These are phyloP conservation scores for Crypturellus undulatus DNA, from an alignment of 2,113 vertebrate genomes.

Conservation along the genomic window DNA sequence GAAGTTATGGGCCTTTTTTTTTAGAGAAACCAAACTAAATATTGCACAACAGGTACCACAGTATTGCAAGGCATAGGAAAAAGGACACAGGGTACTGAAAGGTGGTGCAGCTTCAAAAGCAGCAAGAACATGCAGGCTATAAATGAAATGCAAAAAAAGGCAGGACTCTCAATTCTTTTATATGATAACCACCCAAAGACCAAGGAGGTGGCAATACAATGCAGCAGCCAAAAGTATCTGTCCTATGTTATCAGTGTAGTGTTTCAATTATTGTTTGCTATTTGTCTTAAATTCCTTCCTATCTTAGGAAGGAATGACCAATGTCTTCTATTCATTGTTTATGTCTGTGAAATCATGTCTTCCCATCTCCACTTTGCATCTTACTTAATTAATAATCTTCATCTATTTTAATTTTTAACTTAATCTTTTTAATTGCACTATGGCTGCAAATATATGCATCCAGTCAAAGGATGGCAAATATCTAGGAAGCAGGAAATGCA, in stretches of 20 bases:
- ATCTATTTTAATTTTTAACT: neutral
- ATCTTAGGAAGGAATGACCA: neutral
- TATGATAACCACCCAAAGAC: accelerated
- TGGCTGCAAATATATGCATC: accelerated
- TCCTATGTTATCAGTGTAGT: neutral
- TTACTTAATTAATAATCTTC: neutral
- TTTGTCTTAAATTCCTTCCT: neutral
- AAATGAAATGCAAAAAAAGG: neutral
- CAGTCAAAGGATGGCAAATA: neutral
- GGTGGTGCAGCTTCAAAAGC: neutral
- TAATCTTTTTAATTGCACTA: neutral
- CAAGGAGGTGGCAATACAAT: neutral
- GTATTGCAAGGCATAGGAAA: neutral
- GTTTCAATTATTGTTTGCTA: neutral
- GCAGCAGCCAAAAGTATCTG: accelerated
- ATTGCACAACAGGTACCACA: accelerated
- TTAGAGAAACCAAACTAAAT: neutral
- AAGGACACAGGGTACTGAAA: neutral
- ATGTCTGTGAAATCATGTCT: neutral
- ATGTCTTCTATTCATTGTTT: neutral
- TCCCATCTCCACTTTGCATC: neutral
- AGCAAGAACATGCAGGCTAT: neutral
- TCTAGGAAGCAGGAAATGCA: neutral
- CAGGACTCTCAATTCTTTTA: neutral
- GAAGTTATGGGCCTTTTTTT: accelerated